Base-by-base conservation (phyloP, 2,113 vertebrate genomes). In the Ictidomys tridecemlineatus region DNA sequence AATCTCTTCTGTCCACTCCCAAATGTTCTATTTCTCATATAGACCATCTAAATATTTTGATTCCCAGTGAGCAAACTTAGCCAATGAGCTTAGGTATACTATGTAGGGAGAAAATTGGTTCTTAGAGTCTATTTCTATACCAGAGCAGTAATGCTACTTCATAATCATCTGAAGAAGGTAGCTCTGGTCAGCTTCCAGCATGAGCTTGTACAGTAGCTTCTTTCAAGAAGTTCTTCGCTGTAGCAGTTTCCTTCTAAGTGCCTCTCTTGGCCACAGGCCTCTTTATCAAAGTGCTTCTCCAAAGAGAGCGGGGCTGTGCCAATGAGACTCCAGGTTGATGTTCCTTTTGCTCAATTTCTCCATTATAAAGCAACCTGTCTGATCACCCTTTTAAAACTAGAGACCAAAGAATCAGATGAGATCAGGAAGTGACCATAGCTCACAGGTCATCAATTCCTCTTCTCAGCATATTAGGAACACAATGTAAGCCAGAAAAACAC, bases 331-430 rank as follows among this genome's bases (percentile, higher is more conserved):
- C 32, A 51, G 51, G 80, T 34, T 48, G 34, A 39, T 73, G 32
- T 0, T 51, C 12, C 32, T 76, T 77, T 74, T 20, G 2, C 39
- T 91, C 67, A 79, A 51, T 20, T 91, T 79, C 58, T 91, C 84
- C 87, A 80, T 93, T 84, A 93, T 67, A 92, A 84, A 83, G 28
- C 32, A 96, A 86, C 42, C 72, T 73, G 80, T 94, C 89, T 83
- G 28, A 61, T 96, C 42, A 94, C 42, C 34, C 72, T 94, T 79
- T 96, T 97, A 95, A 97, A 98, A 61, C 65, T 58, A 61, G 91
- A 90, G 93, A 20, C 30, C 24, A 93, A 93, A 90, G 16, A 32
- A 90, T 93, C 74, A 95, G 73, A 94, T 92, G 86, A 89, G 58
- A 87, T 72, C 58, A 92, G 96, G 58, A 97, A 95, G 86, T 95